Evolutionary conservation across 2,888 invertebrate species (phyloP).

Genomic region (Clepsis dumicolana): DNA sequence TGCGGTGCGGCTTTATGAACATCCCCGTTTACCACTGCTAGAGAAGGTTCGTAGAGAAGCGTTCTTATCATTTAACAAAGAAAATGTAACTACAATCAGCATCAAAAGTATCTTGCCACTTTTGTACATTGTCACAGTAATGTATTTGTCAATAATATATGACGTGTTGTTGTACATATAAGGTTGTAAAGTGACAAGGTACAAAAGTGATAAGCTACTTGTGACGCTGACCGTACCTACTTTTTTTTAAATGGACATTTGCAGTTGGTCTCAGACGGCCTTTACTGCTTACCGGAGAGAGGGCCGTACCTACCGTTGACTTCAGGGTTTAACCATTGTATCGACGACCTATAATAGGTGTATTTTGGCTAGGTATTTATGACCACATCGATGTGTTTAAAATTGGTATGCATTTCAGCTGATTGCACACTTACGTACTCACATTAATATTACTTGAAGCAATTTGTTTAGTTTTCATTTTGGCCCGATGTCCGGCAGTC

Average conservation of each 20-base stretch:
- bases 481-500: conserved; percentile 2
- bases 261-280: too few species aligned
- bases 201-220: too few species aligned
- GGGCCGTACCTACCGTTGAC: too few species aligned
- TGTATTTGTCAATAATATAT: too few species aligned
- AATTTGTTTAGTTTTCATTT: conserved; percentile 12
- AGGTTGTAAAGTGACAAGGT: too few species aligned
- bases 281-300: too few species aligned
- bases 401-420: neutral
- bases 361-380: neutral
- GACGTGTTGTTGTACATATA: too few species aligned
- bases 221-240: too few species aligned
- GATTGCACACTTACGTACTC: neutral
- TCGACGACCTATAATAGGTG: neutral
- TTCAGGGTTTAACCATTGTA: too few species aligned
- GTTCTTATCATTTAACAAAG: neutral
- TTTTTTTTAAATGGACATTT: too few species aligned
- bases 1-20: conserved; percentile 21
- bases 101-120: neutral
- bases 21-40: neutral
- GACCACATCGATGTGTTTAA: conserved; percentile 1
- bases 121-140: too few species aligned
- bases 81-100: too few species aligned
- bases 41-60: neutral
- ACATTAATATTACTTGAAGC: neutral